Conservation (phyloP, 2,113 vertebrate genomes). For the Mesocricetus auratus region DNA sequence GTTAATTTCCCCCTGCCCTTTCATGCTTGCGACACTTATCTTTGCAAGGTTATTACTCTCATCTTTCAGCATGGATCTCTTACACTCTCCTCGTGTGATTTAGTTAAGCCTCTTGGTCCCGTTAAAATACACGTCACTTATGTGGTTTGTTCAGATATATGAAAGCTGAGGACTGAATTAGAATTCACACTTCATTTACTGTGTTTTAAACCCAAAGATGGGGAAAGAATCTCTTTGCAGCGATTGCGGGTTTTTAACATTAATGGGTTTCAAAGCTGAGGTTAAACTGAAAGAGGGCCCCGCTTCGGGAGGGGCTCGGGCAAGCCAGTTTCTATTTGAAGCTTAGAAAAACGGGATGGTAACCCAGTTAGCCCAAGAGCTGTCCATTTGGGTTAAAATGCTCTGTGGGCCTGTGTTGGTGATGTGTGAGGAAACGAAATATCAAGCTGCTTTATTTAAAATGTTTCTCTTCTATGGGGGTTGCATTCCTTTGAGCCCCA, state of each 20-base stretch:
- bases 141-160: neutral
- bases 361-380: accelerated
- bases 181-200: neutral
- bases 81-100: neutral
- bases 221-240: neutral
- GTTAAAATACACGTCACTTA: neutral
- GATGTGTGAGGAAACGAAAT: neutral
- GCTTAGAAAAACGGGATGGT: accelerated
- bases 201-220: neutral
- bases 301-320: accelerated
- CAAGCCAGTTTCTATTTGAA: neutral
- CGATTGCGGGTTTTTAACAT: neutral
- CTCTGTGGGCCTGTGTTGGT: neutral
- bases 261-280: neutral
- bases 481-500: accelerated
- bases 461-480: neutral
- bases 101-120: neutral
- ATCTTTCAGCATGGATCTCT: neutral
- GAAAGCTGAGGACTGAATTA: neutral
- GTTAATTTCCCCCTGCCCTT: neutral
- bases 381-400: neutral
- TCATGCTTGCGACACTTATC: neutral
- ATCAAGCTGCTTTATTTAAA: neutral
- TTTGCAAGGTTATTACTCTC: neutral
- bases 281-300: too few relatives aligned